A percentile compares a stretch with the other conserved stretches of the same genome.
These are phyloP conservation scores for Bibio marci DNA, from an alignment of 2,888 invertebrate genomes.

Conservation along the genomic window DNA sequence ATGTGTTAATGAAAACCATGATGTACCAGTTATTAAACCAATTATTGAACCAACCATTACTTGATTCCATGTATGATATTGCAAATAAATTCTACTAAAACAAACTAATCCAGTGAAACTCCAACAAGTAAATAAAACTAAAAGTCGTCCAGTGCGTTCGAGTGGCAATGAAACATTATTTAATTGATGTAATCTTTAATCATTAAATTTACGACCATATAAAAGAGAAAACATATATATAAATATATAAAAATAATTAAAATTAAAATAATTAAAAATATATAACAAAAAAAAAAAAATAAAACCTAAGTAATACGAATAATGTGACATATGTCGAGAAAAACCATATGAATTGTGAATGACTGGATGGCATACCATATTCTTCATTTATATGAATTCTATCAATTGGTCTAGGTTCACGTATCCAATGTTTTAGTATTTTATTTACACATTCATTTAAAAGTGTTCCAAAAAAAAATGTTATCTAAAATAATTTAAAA, in stretches of 20 bases:
- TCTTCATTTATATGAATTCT: slow-evolving; percentile 51
- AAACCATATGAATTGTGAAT: slow-evolving; percentile 85
- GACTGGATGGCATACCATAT: slow-evolving; percentile 84
- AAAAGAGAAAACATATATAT: slow-evolving; percentile 15
- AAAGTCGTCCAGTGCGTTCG: slow-evolving; percentile 53
- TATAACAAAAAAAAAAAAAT: too few relatives aligned
- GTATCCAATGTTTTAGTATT: slow-evolving; percentile 61
- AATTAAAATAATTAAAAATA: slow-evolving; percentile 10
- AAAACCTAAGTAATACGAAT: slow-evolving; percentile 70
- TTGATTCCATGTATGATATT: slow-evolving; percentile 70
- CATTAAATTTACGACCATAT: too few relatives aligned
- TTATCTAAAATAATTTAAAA: slow-evolving; percentile 44
- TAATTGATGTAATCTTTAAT: slow-evolving; percentile 70
- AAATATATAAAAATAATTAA: slow-evolving; percentile 8
- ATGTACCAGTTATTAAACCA: slow-evolving; percentile 53
- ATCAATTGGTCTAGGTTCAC: slow-evolving; percentile 59
- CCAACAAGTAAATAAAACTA: slow-evolving; percentile 44
- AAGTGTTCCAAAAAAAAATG: slow-evolving; percentile 62
- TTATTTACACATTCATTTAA: slow-evolving; percentile 65
- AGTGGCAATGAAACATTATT: slow-evolving; percentile 62
- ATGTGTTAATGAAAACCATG: slow-evolving; percentile 72
- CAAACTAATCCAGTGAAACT: slow-evolving; percentile 42
- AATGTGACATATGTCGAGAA: slow-evolving; percentile 69
- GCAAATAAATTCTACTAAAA: slow-evolving; percentile 62
- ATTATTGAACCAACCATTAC: slow-evolving; percentile 62